A percentile compares a stretch with the other conserved stretches of the same genome.
Conservation (phyloP, 2,888 invertebrate species). For the Oxytorus armatus region DNA sequence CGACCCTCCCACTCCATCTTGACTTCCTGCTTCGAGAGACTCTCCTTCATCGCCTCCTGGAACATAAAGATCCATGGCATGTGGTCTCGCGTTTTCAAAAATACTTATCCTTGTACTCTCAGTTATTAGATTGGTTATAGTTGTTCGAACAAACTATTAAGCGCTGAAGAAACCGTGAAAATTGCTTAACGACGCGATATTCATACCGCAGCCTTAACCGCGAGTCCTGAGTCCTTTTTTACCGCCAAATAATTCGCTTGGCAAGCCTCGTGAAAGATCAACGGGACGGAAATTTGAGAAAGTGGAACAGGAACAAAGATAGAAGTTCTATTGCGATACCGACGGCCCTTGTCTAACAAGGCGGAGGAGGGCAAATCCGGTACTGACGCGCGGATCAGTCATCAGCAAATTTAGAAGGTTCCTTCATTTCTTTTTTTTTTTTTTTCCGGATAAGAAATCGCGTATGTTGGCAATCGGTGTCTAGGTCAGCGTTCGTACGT, state of each 20-base stretch:
- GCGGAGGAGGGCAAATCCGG: conserved; percentile 35
- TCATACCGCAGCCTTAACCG: too few relatives aligned
- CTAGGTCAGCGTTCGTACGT: conserved; percentile 66
- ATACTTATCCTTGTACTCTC: conserved; percentile 6
- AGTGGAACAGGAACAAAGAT: conserved; percentile 77
- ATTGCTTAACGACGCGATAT: too few relatives aligned
- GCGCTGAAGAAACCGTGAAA: not conserved
- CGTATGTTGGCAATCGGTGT: conserved; percentile 57
- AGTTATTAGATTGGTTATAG: conserved; percentile 10
- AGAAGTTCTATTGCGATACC: conserved; percentile 59
- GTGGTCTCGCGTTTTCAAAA: conserved; percentile 29
- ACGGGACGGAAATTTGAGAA: conserved; percentile 57
- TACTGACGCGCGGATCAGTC: conserved; percentile 43
- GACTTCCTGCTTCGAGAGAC: conserved; percentile 79
- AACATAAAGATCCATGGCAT: conserved; percentile 61
- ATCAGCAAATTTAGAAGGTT: conserved; percentile 40
- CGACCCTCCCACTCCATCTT: conserved; percentile 81
- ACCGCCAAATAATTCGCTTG: not conserved
- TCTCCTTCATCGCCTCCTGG: conserved; percentile 82
- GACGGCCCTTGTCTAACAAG: conserved; percentile 22
- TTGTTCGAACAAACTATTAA: not conserved
- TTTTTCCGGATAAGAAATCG: conserved; percentile 62
- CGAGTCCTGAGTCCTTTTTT: too few relatives aligned
- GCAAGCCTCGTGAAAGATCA: not conserved
- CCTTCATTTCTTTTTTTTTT: too few relatives aligned